These are phyloP conservation scores for Lipotes vexillifer DNA, from an alignment of 2,113 vertebrate species.

Conservation along the genomic window DNA sequence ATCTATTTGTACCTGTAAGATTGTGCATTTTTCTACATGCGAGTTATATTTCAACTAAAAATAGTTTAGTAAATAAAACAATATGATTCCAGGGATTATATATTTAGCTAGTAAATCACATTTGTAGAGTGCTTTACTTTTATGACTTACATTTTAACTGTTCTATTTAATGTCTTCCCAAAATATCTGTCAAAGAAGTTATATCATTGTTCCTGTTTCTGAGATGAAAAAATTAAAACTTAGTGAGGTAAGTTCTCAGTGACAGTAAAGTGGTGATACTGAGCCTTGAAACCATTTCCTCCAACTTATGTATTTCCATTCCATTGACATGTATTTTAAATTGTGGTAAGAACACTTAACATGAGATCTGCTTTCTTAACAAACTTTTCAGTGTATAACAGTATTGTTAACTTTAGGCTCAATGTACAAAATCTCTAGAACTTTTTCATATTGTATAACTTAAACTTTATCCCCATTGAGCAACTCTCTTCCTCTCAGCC, in stretches of 20 bases:
- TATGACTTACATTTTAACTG: background rate
- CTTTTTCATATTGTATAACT: background rate
- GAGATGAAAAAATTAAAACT: background rate
- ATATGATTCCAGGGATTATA: background rate
- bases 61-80: background rate
- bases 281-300: background rate
- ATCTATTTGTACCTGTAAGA: background rate
- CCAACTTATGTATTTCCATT: background rate
- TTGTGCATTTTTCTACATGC: background rate
- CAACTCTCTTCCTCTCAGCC: background rate
- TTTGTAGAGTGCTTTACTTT: background rate
- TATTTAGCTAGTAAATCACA: background rate
- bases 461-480: background rate
- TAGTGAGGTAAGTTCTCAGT: background rate
- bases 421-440: background rate
- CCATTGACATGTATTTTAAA: background rate
- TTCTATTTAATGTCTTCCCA: background rate
- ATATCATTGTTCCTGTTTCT: background rate
- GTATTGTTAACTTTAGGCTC: background rate
- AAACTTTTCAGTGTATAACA: background rate
- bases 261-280: background rate
- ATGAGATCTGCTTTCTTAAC: background rate
- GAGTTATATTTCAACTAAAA: background rate
- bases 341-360: background rate
- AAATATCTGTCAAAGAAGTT: background rate